Percentiles rank a stretch among this genome's conserved stretches.
Evolutionary conservation across 1,140 invertebrate species (phyloP).

Genomic region (Holotrichia oblita): DNA sequence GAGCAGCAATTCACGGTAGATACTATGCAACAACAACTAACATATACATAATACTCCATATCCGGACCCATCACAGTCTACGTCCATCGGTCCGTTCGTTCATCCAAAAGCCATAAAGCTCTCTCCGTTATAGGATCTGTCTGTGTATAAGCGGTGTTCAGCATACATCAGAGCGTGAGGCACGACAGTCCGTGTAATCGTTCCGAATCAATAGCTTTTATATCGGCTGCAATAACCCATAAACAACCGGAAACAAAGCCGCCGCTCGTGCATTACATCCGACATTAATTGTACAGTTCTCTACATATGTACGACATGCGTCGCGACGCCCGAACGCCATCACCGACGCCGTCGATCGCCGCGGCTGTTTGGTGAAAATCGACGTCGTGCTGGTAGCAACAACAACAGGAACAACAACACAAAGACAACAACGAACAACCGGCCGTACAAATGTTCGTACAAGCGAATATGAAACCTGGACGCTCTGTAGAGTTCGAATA

Average conservation of each 20-base stretch:
- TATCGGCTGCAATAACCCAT: conserved; percentile 58
- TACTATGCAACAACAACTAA: background rate
- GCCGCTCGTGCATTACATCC: conserved; percentile 55
- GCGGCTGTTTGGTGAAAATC: background rate
- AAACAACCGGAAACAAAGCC: conserved; percentile 56
- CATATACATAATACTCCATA: background rate
- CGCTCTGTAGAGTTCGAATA: too few relatives aligned
- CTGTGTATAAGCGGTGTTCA: background rate
- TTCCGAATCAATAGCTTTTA: conserved; percentile 58
- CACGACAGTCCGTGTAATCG: conserved; percentile 53
- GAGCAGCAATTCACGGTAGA: background rate
- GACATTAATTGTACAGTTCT: conserved; percentile 58
- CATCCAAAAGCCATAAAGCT: conserved; percentile 27
- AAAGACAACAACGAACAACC: conserved; percentile 21
- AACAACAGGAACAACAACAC: conserved; percentile 22
- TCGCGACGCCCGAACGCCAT: conserved; percentile 46
- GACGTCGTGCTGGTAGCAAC: background rate
- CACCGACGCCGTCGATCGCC: conserved; percentile 10
- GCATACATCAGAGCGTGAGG: conserved; percentile 44
- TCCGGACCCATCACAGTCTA: background rate
- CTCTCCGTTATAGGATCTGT: background rate
- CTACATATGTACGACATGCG: conserved; percentile 59
- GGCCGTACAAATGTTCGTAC: background rate
- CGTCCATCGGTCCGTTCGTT: background rate
- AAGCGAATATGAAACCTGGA: too few relatives aligned